Evolutionary conservation across 2,888 invertebrate species (phyloP).

Genomic region (Stramonita haemastoma): DNA sequence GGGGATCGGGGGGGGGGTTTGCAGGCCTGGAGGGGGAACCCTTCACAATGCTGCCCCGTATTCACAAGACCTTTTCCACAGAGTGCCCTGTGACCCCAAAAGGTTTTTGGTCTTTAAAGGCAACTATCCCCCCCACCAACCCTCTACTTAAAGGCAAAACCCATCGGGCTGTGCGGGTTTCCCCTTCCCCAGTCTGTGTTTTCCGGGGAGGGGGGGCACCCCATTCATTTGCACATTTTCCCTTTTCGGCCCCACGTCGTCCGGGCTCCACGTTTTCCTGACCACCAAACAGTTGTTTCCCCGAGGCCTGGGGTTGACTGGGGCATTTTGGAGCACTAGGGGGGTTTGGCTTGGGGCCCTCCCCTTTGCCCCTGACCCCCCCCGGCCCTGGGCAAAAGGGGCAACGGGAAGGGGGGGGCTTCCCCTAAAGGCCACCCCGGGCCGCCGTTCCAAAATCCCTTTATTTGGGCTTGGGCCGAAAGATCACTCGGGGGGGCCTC

Average conservation of each 20-base stretch:
- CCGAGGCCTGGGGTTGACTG: neutral
- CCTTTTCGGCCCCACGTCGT: neutral
- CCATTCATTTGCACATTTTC: neutral
- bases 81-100: neutral
- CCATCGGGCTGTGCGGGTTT: neutral
- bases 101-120: no score
- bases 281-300: neutral
- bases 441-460: neutral
- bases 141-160: neutral
- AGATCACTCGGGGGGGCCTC: neutral
- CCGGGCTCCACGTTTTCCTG: neutral
- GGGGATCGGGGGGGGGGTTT: neutral
- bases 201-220: neutral
- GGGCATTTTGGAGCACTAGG: neutral
- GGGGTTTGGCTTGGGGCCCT: neutral
- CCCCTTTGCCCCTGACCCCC: neutral
- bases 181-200: neutral
- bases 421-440: neutral
- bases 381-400: no score
- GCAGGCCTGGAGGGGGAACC: neutral
- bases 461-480: conserved; percentile 15
- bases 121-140: neutral
- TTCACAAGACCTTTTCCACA: neutral
- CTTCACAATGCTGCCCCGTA: neutral
- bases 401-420: neutral